Base-by-base conservation (phyloP, 2,113 vertebrate genomes). In the Nothocercus nigrocapillus region DNA sequence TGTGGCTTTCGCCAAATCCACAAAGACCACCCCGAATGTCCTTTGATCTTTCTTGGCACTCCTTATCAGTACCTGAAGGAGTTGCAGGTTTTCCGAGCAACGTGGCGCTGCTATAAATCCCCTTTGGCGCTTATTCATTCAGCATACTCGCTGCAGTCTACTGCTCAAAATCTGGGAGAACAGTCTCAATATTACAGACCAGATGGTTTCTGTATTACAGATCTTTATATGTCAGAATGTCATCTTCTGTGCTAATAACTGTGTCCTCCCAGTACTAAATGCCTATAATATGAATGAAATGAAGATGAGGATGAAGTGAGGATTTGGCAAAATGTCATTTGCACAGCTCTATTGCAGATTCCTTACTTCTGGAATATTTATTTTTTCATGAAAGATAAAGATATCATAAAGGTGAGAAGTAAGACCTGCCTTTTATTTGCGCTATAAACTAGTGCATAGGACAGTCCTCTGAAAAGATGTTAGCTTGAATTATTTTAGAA, bases 381-480 rank as follows among this genome's bases (percentile, higher is more conserved):
- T 8, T n/a, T 89, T 92, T 72, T 82, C 9, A 36, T 61, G 9
- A 82, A 89, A 93, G 51, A 54, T 3, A 36, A 24, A 0, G 3
- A 75, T 44, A 14, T 13, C 2, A 49, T 54, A 64, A 68, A 24
- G 12, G 24, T 22, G 25, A 54, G 27, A 88, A 54, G 6, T 45
- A 77, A 42, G 3, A 28, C 1, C 0, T 47, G 4, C 1, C 4
- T 11, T 7, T 85, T 36, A 22, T 58, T 13, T 13, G 3, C 2
- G 21, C 30, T 78, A 18, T 58, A 36, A 93, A 82, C 5, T 53
- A 53, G 17, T 70, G 82, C 15, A 38, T 2, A 69, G 3, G 3
- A 5, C 15, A 56, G 27, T 56, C 30, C 16, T 58, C 54, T 58
- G 54, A 56, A 56, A 56, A 56, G 28, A 56, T 28, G 28, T 30